Base-by-base conservation (phyloP, 2,113 vertebrate species). In the Cynocephalus volans region DNA sequence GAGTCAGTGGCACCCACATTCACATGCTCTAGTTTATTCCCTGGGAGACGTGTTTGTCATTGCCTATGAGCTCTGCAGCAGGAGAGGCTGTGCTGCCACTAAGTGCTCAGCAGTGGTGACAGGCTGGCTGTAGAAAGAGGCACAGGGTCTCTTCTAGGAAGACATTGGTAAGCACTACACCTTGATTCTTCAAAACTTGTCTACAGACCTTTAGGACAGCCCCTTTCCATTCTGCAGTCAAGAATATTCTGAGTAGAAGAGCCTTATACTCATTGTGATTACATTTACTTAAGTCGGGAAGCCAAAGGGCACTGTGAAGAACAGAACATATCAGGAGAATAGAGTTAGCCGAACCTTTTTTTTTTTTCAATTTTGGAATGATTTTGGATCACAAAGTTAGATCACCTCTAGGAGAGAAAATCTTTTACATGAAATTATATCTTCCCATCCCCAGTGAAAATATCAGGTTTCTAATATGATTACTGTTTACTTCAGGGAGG, bases 401-500 rank as follows among this genome's bases (percentile, higher is more conserved):
- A 64, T 62, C 26, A 96, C 89, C 60, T 95, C 94, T 96, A 79
- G 86, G 73, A 91, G 41, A 95, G 56, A 95, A 96, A 97, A 96
- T 92, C 11, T 90, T 21, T 96, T 73, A 76, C 82, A 94, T 94
- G 94, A 85, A 98, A 98, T 88, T 5, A 75, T 60, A 95, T 84
- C 48, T 50, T 86, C 50, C 88, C 72, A 97, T 93, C 87, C 77
- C 89, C 70, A 84, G 86, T 67, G 73, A 88, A 94, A 95, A 88
- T 41, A 77, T 4, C 54, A 94, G 48, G 28, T 89, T 95, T 95
- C 89, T 95, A 97, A 97, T 97, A 97, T 97, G 97, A 97, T 98
- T 98, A 97, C 89, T 97, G 81, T 98, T 98, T 98, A 94, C 93
- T 97, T 98, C 97, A 97, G 96, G 79, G 97, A 98, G 60, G 88